These are phyloP conservation scores for Leucania comma DNA, from an alignment of 2,888 invertebrate species.

Conservation along the genomic window DNA sequence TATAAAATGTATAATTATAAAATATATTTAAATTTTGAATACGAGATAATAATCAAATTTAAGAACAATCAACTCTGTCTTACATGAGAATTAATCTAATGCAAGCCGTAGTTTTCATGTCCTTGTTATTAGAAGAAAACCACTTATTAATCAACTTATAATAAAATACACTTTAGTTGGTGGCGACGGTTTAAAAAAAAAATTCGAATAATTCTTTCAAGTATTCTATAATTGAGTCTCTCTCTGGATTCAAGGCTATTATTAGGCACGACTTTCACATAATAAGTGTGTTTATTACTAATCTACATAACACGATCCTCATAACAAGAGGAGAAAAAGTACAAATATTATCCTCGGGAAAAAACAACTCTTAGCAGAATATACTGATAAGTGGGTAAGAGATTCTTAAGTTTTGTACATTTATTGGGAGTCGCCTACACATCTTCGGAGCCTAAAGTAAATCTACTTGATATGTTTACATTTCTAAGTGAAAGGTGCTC, in stretches of 20 bases:
- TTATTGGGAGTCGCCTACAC: constrained; percentile 34
- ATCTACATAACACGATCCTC: neutral
- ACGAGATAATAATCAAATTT: no score
- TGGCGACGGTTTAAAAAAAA: no score
- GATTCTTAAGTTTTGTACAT: constrained; percentile 61
- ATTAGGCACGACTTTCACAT: neutral
- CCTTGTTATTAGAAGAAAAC: no score
- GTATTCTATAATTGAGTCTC: neutral
- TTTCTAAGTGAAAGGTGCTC: constrained; percentile 14
- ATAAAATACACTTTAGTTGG: no score
- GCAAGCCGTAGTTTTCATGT: no score
- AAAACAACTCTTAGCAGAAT: constrained; percentile 7
- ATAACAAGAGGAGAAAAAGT: constrained; percentile 21
- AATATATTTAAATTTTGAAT: neutral
- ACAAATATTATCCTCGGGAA: constrained; percentile 25
- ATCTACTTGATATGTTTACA: constrained; percentile 20
- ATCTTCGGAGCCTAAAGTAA: constrained; percentile 4
- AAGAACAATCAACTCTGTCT: no score
- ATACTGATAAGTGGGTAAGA: constrained; percentile 28
- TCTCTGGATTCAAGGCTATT: neutral
- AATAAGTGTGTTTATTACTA: neutral
- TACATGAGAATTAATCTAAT: no score
- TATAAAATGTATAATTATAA: no score
- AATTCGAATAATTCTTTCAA: no score
- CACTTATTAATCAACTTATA: no score